phyloP scores from a whole-genome alignment of 2,113 vertebrate species.

The Alosa alosa region DNA sequence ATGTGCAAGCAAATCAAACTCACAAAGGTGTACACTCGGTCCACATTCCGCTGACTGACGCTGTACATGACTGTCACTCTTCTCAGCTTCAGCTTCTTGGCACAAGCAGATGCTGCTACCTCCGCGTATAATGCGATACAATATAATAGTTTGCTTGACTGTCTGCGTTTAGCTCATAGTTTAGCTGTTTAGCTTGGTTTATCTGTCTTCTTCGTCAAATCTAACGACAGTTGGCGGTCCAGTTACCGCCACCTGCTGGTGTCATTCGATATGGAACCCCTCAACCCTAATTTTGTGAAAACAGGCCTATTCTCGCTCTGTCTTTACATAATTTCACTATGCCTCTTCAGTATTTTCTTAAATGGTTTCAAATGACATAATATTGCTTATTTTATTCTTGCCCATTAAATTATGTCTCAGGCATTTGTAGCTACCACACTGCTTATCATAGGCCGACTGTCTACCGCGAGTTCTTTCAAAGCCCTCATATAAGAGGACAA shows the following conservation, averaged over 20 bases:
- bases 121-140: background rate
- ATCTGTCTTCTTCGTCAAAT: background rate
- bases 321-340: no score
- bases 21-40: slow-evolving; percentile 45
- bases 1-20: slow-evolving; percentile 23
- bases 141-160: background rate
- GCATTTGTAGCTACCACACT: background rate
- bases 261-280: background rate
- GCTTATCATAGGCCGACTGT: background rate
- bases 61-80: background rate
- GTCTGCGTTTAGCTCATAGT: background rate
- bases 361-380: background rate
- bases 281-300: background rate
- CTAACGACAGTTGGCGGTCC: background rate
- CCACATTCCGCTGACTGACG: slow-evolving; percentile 45
- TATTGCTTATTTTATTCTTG: background rate
- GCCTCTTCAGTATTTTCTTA: no score
- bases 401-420: no score
- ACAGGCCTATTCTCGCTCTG: background rate
- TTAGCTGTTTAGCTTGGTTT: no score
- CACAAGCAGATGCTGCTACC: background rate
- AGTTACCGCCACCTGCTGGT: background rate
- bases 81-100: background rate
- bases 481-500: background rate
- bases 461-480: background rate